Evolutionary conservation across 2,113 vertebrate species (phyloP), one percentile per base, ranked within the genome.

Genomic region (Sinosuthora webbiana): DNA sequence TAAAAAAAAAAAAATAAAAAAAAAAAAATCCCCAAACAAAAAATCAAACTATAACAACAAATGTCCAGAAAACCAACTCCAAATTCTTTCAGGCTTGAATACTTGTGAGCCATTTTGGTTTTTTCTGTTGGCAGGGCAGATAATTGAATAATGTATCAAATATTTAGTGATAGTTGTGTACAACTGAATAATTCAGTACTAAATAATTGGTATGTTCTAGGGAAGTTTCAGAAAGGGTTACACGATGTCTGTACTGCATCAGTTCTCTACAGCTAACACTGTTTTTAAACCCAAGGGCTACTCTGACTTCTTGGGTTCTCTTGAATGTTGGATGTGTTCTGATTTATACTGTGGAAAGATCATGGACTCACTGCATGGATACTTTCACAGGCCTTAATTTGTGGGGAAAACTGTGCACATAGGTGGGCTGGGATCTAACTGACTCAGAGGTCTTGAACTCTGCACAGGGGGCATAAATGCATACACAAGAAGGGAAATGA

Each of bases 111-210:
- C 0, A 6, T 21, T 21, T 87, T 91, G n/a, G n/a, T n/a, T 67
- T 81, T 73, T 17, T 57, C 15, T 60, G 5, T 52, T 67, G 30
- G 2, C 11, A 67, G 16, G 7, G 3, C 8, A 67, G 11, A 53
- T 73, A 67, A 76, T 5, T 76, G 41, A 94, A 82, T 76, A 39
- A n/a, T n/a, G n/a, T 65, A 93, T 91, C 23, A 96, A 90, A 95
- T 90, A 89, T 93, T 95, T 83, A 91, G 74, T 73, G 49, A 75
- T 76, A 87, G 31, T 45, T 87, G 41, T 64, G 21, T 89, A 60
- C 1, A 1, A 62, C 6, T 89, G 14, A 87, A 93, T 93, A 75
- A 79, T 93, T 94, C 73, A 84, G 25, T 25, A 75, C 15, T 74
- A 76, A 95, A 76, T 89, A 79, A 89, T 78, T 93, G 53, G n/a